A percentile compares a stretch with the other conserved stretches of the same genome.
These are phyloP conservation scores for Eurois occulta DNA, from an alignment of 2,888 invertebrate species.

Conservation along the genomic window DNA sequence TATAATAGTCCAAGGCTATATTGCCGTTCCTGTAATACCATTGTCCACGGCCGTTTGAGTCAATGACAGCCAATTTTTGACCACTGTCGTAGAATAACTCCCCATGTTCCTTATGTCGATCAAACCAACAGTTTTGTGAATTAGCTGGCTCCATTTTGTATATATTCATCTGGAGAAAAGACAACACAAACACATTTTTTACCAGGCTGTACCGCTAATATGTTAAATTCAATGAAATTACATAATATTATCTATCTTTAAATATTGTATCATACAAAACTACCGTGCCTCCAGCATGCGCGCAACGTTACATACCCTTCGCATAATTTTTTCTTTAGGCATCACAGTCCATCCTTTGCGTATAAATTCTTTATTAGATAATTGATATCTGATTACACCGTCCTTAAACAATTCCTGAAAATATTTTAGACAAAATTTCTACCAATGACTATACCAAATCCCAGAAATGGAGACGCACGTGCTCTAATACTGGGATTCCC, in stretches of 20 bases:
- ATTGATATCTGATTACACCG: conserved; percentile 68
- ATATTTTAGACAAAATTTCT: neutral
- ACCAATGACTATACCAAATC: neutral
- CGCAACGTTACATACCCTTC: conserved; percentile 67
- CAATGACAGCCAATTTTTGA: conserved; percentile 74
- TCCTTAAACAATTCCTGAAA: conserved; percentile 25
- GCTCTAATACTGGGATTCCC: neutral
- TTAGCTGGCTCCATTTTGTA: conserved; percentile 78
- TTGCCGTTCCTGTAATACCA: conserved; percentile 80
- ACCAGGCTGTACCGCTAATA: no score
- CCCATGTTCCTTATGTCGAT: conserved; percentile 63
- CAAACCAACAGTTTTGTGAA: conserved; percentile 76
- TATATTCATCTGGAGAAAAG: conserved; percentile 74
- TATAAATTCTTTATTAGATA: conserved; percentile 75
- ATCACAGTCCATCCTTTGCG: conserved; percentile 76
- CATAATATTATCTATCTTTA: no score
- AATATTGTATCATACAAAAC: neutral
- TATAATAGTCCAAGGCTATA: conserved; percentile 76
- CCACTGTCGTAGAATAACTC: conserved; percentile 73
- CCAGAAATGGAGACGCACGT: no score
- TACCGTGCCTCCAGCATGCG: no score
- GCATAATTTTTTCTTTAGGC: conserved; percentile 75
- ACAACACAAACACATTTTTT: neutral
- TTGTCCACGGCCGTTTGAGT: conserved; percentile 70
- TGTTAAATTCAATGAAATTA: neutral